A percentile compares a stretch with the other conserved stretches of the same genome.
Evolutionary conservation across 2,113 vertebrate species (phyloP).

Genomic region (Ahaetulla prasina): DNA sequence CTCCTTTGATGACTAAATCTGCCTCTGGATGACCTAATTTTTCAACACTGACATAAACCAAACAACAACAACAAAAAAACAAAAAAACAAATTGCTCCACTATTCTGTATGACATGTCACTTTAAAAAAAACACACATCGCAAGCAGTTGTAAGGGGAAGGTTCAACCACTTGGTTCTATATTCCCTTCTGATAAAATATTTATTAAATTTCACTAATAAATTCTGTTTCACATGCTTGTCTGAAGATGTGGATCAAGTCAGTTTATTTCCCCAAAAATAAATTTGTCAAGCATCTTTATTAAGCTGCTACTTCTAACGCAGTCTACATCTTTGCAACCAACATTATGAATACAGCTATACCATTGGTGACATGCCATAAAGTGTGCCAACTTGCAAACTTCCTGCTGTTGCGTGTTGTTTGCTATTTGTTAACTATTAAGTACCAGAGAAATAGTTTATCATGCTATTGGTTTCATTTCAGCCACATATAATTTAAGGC

Average conservation of each 20-base stretch:
- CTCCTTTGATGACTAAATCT: background rate
- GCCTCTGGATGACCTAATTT: background rate
- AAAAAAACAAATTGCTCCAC: too few relatives aligned
- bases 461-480: background rate
- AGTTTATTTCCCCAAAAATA: background rate
- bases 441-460: background rate
- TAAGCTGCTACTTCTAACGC: background rate
- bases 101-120: background rate
- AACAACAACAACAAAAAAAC: too few relatives aligned
- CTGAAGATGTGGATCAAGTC: background rate
- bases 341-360: background rate
- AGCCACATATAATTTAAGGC: background rate
- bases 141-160: background rate
- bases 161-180: background rate
- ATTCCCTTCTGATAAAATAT: background rate
- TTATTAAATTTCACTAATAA: background rate
- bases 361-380: background rate
- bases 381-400: background rate
- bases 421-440: background rate
- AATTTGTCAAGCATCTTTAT: background rate
- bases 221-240: background rate
- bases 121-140: background rate
- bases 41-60: background rate
- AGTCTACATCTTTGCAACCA: background rate
- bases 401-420: background rate